Evolutionary conservation across 2,888 invertebrate species (phyloP), one percentile per base, ranked within the genome.

Genomic region (Lithophane semibrunnea): DNA sequence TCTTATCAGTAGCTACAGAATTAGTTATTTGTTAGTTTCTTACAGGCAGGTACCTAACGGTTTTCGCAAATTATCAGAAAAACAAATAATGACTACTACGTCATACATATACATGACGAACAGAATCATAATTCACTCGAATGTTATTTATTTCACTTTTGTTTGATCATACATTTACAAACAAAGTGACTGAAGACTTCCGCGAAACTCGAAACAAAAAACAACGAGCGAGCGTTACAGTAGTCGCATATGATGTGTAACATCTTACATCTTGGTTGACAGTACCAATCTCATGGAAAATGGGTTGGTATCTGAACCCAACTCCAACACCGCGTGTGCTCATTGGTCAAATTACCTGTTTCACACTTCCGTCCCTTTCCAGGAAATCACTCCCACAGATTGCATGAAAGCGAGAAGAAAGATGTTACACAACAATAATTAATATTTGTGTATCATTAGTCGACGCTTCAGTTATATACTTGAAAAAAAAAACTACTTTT

Each of bases 1-100:
- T 74, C 84, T 86, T 86, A 86, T 88, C 86, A 81, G 49, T 29
- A 58, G 67, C 70, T 49, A 66, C 60, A 75, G 70, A 83, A 73
- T 79, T 78, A 56, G 74, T 74, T 83, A 75, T 78, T 71, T 78
- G 78, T 78, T 85, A 83, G 58, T 82, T 84, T 79, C 74, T 60
- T 69, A 67, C 66, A n/a, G 47, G 52, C 65, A 77, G 29, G 29
- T 29, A 29, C 29, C 29, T 29, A 29, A 79, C 56, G 47, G 68
- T 69, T 29, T 67, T 79, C 67, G 70, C 44, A 54, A 83, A 61
- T 86, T 75, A 65, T 56, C 24, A 16, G 61, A 54, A 67, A 73
- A 63, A 47, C 58, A 83, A 72, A 73, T 49, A 85, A 21, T 65
- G 37, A 8, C 29, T 49, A 12, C 9, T 18, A 68, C 58, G 56